Evolutionary conservation across 2,113 vertebrate species (phyloP), one percentile per base, ranked within the genome.

Genomic region (Cavia porcellus): DNA sequence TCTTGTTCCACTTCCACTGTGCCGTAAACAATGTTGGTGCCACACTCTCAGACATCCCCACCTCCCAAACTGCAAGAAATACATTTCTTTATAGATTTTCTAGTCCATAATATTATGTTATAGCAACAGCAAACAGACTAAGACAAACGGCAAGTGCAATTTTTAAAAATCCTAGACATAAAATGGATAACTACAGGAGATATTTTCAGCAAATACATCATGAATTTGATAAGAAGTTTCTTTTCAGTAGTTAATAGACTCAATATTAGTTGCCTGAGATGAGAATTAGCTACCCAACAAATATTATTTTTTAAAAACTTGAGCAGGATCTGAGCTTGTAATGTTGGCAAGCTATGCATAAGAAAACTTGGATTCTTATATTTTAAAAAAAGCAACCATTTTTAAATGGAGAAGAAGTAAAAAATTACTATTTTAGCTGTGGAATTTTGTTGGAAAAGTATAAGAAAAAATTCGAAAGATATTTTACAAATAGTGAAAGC

Each of bases 391-490:
- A 30, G 72, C 81, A 92, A 66, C 0, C 30, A 25, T 80, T 93
- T 93, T 90, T 82, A 72, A 38, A 32, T 72, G 52, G 52, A 82
- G 52, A 93, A 5, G 38, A 61, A 80, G 57, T 84, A 32, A 90
- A 94, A 57, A 93, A 86, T 64, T 55, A 55, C 70, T 90, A 88
- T 90, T 92, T 97, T 72, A 88, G 47, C 72, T 59, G 82, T 86
- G 74, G 77, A 93, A 86, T 86, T 84, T 68, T 84, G 22, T n/a
- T 88, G 55, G 84, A 88, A 89, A 79, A 92, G 10, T 81, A 22
- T 75, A 87, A 77, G 86, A 47, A 66, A 92, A 90, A 90, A 81
- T 17, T 68, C 81, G 25, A 72, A 47, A 88, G 64, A 89, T 59
- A 55, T 77, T 93, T 96, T 79, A 86, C 72, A 91, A 85, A 90